Evolutionary conservation across 2,797 vertebrate genomes (phyloP).

Genomic region (Cirrhinus mrigala): DNA sequence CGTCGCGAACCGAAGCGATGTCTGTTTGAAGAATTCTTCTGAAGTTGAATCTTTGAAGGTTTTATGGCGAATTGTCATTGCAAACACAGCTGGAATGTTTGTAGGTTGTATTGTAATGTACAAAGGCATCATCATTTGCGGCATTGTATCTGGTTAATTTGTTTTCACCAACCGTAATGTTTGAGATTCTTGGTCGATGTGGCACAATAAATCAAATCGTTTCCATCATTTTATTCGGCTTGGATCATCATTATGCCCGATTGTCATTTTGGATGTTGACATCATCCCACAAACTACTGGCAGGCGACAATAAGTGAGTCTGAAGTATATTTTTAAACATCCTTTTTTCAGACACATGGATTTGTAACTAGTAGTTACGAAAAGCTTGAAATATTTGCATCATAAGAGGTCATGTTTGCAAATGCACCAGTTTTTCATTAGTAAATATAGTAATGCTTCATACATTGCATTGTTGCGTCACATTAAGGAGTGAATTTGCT

Average conservation of each 20-base stretch:
- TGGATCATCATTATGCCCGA: background rate
- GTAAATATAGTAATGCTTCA: background rate
- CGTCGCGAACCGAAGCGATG: background rate
- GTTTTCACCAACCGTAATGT: slow-evolving; percentile 10
- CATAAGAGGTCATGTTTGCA: background rate
- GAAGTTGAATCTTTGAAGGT: background rate
- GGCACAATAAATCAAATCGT: slow-evolving; percentile 10
- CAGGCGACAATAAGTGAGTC: background rate
- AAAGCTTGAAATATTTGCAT: background rate
- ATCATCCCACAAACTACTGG: slow-evolving; percentile 8
- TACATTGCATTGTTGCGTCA: background rate
- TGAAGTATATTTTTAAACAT: background rate
- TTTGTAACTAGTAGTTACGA: background rate
- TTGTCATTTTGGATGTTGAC: slow-evolving; percentile 22
- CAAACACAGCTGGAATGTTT: slow-evolving; percentile 14
- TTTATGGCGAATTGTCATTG: background rate
- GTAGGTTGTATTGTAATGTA: background rate
- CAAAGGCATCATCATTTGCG: background rate
- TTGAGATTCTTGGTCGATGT: slow-evolving; percentile 9
- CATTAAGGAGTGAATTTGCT: background rate
- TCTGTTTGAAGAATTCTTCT: background rate
- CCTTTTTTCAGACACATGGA: background rate
- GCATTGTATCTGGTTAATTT: slow-evolving; percentile 1
- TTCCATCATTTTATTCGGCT: background rate
- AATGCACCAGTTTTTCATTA: background rate